A percentile compares a stretch with the other conserved stretches of the same genome.
Evolutionary conservation across 2,888 invertebrate species (phyloP).

Genomic region (Poecilobothrus nobilitatus): DNA sequence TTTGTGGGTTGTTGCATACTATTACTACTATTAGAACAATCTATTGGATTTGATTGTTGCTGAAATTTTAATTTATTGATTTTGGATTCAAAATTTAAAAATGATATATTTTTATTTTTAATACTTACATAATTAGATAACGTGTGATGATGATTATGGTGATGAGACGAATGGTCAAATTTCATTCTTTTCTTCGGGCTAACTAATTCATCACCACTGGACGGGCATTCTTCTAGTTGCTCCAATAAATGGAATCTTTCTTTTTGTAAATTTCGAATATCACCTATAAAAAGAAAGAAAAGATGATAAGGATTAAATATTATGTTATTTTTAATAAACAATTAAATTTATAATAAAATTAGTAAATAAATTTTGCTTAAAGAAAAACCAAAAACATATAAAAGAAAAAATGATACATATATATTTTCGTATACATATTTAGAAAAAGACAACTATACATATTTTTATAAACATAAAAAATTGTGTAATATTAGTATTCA

Average conservation of each 20-base stretch:
- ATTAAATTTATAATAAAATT: no score
- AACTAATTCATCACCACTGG: conserved; percentile 59
- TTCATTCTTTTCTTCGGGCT: conserved; percentile 59
- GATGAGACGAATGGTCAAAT: conserved; percentile 47
- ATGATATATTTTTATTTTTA: conserved; percentile 5
- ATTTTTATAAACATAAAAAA: no score
- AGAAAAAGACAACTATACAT: no score
- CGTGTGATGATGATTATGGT: conserved; percentile 35
- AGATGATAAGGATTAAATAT: background rate
- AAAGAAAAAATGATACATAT: no score
- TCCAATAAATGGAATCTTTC: conserved; percentile 61
- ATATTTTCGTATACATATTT: no score
- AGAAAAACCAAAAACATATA: no score
- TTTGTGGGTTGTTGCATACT: conserved; percentile 28
- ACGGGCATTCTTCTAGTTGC: conserved; percentile 61
- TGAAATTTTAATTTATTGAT: conserved; percentile 2
- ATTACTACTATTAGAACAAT: conserved; percentile 26
- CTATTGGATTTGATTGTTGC: conserved; percentile 17
- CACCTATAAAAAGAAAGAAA: conserved; percentile 43
- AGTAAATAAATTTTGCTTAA: no score
- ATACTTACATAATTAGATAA: conserved; percentile 36
- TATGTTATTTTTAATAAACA: background rate
- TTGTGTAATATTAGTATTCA: conserved; percentile 23
- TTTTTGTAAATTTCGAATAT: conserved; percentile 60
- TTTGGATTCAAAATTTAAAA: no score